Base-by-base conservation (phyloP, 2,888 invertebrate species). In the Frankliniella fusca region DNA sequence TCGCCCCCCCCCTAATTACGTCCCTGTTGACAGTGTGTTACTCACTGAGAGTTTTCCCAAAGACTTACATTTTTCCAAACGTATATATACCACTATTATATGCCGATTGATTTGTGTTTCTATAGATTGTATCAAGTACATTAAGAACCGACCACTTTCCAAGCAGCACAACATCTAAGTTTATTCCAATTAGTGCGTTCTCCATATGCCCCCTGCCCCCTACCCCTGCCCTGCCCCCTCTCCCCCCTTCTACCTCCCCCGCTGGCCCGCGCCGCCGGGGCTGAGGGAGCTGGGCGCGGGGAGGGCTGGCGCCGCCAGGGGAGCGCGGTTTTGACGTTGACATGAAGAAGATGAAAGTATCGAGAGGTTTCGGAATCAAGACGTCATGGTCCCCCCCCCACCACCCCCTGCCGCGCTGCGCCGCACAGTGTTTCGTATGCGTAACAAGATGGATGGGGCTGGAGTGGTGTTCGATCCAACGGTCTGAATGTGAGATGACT, bases 281-380 rank as follows among this genome's bases (percentile, higher is more conserved):
- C 54, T 15, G 3, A 54, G 2, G 15, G 54, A 54, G 54, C 54
- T 7, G 54, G 15, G 12, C 54, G 54, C 54, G 54, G 20, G 11
- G 10, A 10, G 10, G 15, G 12, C 54, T 9, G 15, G 54, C 54
- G 15, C 10, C 1, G 54, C 10, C 1, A 15, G 11, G 54, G 54
- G 54, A 54, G 54, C 54, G 54, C 54, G 54, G 54, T 38, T 70
- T 23, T 70, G 70, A 61, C 61, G 61, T 61, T 61, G 61, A 61
- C 61, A 61, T 61, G 61, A 61, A 61, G 61, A 61, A 20, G 61
- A 61, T 61, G 61, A 61, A 61, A 61, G 61, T 61, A 61, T 61
- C n/a, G 61, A 61, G 70, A 23, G 70, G 70, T 23, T 54, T n/a
- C 70, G 70, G 70, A 76, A 76, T 76, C 70, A 76, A 76, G 70